Base-by-base conservation (phyloP, 2,888 invertebrate species). In the Hydroisotoma schaefferi region DNA sequence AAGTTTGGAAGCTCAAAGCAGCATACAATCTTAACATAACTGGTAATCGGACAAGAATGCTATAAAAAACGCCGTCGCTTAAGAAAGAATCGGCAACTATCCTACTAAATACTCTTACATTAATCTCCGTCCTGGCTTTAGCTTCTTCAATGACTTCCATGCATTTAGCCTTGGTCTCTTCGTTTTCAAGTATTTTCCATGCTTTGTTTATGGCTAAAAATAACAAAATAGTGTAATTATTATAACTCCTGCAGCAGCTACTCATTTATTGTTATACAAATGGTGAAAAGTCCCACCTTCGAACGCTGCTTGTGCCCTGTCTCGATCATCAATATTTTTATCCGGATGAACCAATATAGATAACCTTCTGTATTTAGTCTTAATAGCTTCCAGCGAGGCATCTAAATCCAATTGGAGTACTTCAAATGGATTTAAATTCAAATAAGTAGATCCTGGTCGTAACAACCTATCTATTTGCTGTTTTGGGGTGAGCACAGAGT, bases 341-440 rank as follows among this genome's bases (percentile, higher is more conserved):
- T 99, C 99, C 23, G 99, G 99, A 86, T 99, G 99, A 33, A 99
- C 95, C 74, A 99, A 82, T 77, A 99, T 93, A 20, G 99, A 98
- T 75, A 98, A 83, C 80, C 91, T 84, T 76, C 94, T 85, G 79
- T 97, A 99, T 79, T 94, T 94, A 77, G 93, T 97, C 78, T 95
- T 97, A 55, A 97, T 88, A 76, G 94, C 93, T 73, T 95, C 94
- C 57, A 97, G 77, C 22, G 89, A 80, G 12, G 87, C 83, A 67
- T 93, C 92, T 15, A 94, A 93, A 74, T 98, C 97, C 53, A 92
- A 84, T 81, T 93, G 91, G 57, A 94, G 80, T 2, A 90, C 93
- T 80, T 93, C 91, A 77, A 88, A 93, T 1, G 98, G 98, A 79
- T 99, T 99, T 69, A 99, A 83, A 81, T 99, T 99, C 78, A 98